Percentiles rank a stretch among this genome's conserved stretches.
Evolutionary conservation across 2,113 vertebrate species (phyloP).

Genomic region (Coturnix japonica): DNA sequence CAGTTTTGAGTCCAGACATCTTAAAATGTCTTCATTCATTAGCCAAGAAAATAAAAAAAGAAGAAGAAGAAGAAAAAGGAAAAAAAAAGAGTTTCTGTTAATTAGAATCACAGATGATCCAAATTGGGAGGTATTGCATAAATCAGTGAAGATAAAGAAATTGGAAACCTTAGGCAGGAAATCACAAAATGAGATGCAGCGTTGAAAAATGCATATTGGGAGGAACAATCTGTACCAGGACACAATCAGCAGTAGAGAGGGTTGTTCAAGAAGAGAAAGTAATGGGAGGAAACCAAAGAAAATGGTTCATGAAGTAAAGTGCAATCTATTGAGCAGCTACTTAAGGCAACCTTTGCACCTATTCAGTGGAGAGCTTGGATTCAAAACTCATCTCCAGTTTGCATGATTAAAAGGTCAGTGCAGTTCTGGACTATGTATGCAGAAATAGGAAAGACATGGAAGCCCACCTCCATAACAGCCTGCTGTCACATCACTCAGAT

Average conservation of each 20-base stretch:
- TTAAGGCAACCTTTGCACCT: slow-evolving; percentile 38
- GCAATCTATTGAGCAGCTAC: background rate
- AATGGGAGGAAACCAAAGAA: slow-evolving; percentile 8
- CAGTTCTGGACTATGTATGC: background rate
- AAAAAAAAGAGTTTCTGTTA: slow-evolving; percentile 32
- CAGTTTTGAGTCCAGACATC: slow-evolving; percentile 36
- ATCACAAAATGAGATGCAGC: slow-evolving; percentile 51
- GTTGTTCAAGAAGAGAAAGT: slow-evolving; percentile 14
- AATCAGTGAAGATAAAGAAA: slow-evolving; percentile 42
- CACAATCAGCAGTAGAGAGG: background rate
- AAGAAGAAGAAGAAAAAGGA: background rate
- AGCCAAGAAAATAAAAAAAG: background rate
- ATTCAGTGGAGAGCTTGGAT: background rate
- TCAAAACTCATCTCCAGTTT: slow-evolving; percentile 29
- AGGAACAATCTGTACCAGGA: background rate
- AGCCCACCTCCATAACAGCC: background rate
- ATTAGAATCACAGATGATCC: slow-evolving; percentile 67
- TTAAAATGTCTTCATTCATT: slow-evolving; percentile 66
- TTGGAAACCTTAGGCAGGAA: slow-evolving; percentile 49
- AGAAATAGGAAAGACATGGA: background rate
- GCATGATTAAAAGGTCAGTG: background rate
- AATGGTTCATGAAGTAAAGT: slow-evolving; percentile 6
- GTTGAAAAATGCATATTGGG: background rate
- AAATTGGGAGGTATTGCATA: slow-evolving; percentile 47
- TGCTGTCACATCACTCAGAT: background rate